A percentile compares a stretch with the other conserved stretches of the same genome.
Conservation (phyloP, 2,797 vertebrate species). For the Pterois miles region DNA sequence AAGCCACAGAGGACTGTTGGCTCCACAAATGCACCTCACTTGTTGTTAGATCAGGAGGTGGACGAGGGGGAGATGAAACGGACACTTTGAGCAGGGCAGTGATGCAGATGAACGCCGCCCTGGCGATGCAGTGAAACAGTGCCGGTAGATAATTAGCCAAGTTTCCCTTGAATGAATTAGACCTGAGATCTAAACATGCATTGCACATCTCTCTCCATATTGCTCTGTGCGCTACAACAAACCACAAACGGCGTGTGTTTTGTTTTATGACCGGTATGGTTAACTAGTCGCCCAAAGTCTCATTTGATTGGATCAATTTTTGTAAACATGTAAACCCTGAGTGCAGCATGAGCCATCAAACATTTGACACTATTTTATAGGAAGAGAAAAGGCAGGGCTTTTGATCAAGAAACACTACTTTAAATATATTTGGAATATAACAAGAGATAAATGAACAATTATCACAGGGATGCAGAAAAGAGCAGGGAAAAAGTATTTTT, state of each 20-base stretch:
- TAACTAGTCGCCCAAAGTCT: background rate
- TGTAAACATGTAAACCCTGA: too few relatives aligned
- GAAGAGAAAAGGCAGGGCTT: background rate
- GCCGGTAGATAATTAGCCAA: background rate
- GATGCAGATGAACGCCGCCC: background rate
- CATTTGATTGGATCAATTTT: too few relatives aligned
- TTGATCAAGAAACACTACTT: background rate
- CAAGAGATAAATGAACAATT: background rate
- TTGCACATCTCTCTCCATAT: background rate
- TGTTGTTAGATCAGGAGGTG: background rate
- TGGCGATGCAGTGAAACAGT: accelerated
- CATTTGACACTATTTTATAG: background rate
- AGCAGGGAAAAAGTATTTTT: too few relatives aligned
- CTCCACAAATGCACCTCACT: background rate
- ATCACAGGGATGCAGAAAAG: too few relatives aligned
- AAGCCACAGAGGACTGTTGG: background rate
- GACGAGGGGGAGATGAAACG: background rate
- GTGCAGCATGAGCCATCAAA: background rate
- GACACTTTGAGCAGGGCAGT: background rate
- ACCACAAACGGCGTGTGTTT: background rate
- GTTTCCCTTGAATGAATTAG: background rate
- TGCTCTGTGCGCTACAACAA: background rate
- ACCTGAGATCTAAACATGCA: background rate
- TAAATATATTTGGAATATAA: background rate
- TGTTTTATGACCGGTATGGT: background rate